Percentiles rank a stretch among this genome's conserved stretches.
Evolutionary conservation across 35 echinoderm and acorn worm genomes (phyloP).

Genomic region (Ophioderma brevispina): DNA sequence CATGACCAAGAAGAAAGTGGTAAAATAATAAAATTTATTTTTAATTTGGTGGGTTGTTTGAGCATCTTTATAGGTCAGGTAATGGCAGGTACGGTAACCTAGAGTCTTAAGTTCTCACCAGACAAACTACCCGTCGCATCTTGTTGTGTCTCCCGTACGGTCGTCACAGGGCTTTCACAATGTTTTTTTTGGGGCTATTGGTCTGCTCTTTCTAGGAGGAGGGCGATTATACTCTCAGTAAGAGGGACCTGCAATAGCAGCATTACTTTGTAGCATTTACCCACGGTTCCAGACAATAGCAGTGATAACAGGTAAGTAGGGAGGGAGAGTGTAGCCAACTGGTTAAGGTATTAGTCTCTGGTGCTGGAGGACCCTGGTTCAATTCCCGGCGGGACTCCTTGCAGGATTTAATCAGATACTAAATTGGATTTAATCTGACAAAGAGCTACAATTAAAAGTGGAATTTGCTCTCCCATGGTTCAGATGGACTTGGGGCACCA

Average conservation of each 20-base stretch:
- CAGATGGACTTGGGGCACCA: too few relatives aligned
- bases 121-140: slow-evolving; percentile 52
- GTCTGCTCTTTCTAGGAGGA: slow-evolving; percentile 91
- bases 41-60: too few relatives aligned
- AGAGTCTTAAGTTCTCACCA: slow-evolving; percentile 60
- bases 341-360: too few relatives aligned
- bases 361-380: too few relatives aligned
- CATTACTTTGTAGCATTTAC: slow-evolving; percentile 81
- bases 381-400: too few relatives aligned
- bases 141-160: slow-evolving; percentile 75
- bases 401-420: too few relatives aligned
- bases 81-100: slow-evolving; percentile 97
- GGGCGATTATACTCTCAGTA: slow-evolving; percentile 86
- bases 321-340: neutral
- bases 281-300: slow-evolving; percentile 88
- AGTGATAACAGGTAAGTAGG: slow-evolving; percentile 87
- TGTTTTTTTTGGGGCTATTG: too few relatives aligned
- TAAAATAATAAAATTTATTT: too few relatives aligned
- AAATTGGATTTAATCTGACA: too few relatives aligned
- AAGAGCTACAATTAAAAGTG: too few relatives aligned
- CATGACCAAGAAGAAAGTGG: too few relatives aligned
- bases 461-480: too few relatives aligned
- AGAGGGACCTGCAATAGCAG: slow-evolving; percentile 64
- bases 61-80: slow-evolving; percentile 34
- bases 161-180: slow-evolving; percentile 90